These are phyloP conservation scores for Athripsodes cinereus DNA, from an alignment of 2,888 invertebrate genomes.

Conservation along the genomic window DNA sequence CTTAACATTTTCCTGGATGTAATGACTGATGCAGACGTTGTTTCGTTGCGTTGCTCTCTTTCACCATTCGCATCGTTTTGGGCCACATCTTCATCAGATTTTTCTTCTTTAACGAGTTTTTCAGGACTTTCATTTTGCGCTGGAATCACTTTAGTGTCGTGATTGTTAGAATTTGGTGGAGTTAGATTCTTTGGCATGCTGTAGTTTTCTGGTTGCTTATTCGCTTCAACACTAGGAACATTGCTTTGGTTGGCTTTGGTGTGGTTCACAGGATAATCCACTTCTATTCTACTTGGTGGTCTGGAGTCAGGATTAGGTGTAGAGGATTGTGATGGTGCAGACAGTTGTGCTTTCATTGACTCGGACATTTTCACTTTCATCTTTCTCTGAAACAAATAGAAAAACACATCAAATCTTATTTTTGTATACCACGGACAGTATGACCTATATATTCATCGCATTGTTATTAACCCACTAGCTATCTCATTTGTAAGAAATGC, in stretches of 20 bases:
- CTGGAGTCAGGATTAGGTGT: slow-evolving; percentile 8
- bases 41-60: slow-evolving; percentile 3
- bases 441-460: too few relatives aligned
- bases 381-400: slow-evolving; percentile 11
- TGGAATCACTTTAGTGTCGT: background rate
- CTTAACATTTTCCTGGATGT: slow-evolving; percentile 51
- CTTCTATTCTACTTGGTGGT: slow-evolving; percentile 1
- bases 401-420: too few relatives aligned
- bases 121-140: background rate
- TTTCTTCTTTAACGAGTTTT: slow-evolving; percentile 3
- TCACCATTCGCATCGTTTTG: background rate
- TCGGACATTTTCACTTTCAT: slow-evolving; percentile 26
- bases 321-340: slow-evolving; percentile 5
- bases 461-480: too few relatives aligned
- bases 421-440: too few relatives aligned
- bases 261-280: background rate
- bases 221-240: slow-evolving; percentile 2
- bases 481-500: too few relatives aligned
- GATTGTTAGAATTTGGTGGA: background rate
- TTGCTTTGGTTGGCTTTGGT: slow-evolving; percentile 2
- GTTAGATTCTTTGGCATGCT: slow-evolving; percentile 5
- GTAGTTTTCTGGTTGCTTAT: slow-evolving; percentile 24
- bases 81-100: slow-evolving; percentile 26
- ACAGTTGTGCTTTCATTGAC: slow-evolving; percentile 4
- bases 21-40: slow-evolving; percentile 45